Evolutionary conservation across 2,797 vertebrate species (phyloP), one percentile per base, ranked within the genome.

Genomic region (Remorina albescens): DNA sequence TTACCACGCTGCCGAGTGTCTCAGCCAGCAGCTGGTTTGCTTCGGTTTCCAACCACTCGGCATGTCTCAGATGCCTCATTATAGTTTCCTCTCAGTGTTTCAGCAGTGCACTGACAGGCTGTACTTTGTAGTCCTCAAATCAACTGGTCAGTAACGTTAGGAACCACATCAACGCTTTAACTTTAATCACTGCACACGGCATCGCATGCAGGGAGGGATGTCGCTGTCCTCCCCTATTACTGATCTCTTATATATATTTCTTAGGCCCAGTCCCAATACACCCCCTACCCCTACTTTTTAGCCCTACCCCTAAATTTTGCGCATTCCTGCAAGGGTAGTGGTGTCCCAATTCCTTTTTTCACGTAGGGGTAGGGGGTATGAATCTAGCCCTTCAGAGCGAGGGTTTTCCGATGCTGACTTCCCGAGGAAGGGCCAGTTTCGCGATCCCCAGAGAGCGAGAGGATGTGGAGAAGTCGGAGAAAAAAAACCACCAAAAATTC

Each of bases 11-110:
- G 65, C 80, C 6, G 2, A 42, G 55, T 58, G 32, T 66, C 61
- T 73, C 55, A 47, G 70, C 70, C 79, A 74, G 70, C 54, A 80
- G 76, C 68, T 72, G 75, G 73, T 83, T 60, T 26, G 61, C 53
- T 63, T 71, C 10, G 8, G 42, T 76, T 83, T 89, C 66, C 75
- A 78, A 80, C 73, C 63, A 59, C 60, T 70, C 78, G 81, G 71
- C 80, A 67, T 79, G 50, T 81, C 76, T 86, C 78, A 56, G 65
- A 78, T 68, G 70, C 58, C 74, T 87, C 81, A 79, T 86, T 86
- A 78, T 55, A 73, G 58, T 58, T 78, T 82, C 62, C 46, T 76
- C 23, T 64, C 47, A 26, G 70, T 18, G n/a, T 82, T 84, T 51
- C 71, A 67, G 56, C 68, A 81, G 69, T 18, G 32, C 66, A 62